Evolutionary conservation across 2,797 vertebrate species (phyloP), one percentile per base, ranked within the genome.

Genomic region (Ptychobarbus kaznakovi): DNA sequence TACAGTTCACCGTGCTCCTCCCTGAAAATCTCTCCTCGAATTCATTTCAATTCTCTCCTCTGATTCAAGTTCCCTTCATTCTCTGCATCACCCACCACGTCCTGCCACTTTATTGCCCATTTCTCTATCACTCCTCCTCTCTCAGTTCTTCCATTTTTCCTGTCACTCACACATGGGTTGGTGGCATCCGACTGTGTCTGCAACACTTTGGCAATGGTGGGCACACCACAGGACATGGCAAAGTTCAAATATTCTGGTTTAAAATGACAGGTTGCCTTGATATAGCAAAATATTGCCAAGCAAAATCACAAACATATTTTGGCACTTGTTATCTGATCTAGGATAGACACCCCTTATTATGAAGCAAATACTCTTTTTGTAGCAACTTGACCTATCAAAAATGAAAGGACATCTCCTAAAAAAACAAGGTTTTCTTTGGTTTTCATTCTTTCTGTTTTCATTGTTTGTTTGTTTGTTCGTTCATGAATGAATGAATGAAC

Each of bases 1-100:
- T 44, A 35, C 25, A 66, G 28, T 76, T 40, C 15, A 11, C 13
- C 0, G 6, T 73, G 40, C 69, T 40, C 46, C 18, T 49, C 16
- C 16, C 61, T 4, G 3, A 51, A 22, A 70, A 56, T 69, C 66
- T 84, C 13, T 75, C 44, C 38, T 85, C 83, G 44, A 70, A 87
- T 78, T 88, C 53, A 68, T 83, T 70, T 83, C 20, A 85, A 16
- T 68, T 76, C 28, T 46, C 73, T 51, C 12, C 81, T 53, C 22
- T 77, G 44, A 53, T 28, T 75, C 53, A 49, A 63, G 58, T 66
- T 75, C 58, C 70, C 42, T 83, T 83, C 70, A 66, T 68, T 83
- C 28, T n/a, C 28, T 35, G 73, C 58, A 76, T 83, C 82, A 83
- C 58, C 61, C 81, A 5, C 42, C 72, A 49, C 44, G 1, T 6